phyloP scores from a whole-genome alignment of 2,888 invertebrate genomes.

The Teleiodes luculella region DNA sequence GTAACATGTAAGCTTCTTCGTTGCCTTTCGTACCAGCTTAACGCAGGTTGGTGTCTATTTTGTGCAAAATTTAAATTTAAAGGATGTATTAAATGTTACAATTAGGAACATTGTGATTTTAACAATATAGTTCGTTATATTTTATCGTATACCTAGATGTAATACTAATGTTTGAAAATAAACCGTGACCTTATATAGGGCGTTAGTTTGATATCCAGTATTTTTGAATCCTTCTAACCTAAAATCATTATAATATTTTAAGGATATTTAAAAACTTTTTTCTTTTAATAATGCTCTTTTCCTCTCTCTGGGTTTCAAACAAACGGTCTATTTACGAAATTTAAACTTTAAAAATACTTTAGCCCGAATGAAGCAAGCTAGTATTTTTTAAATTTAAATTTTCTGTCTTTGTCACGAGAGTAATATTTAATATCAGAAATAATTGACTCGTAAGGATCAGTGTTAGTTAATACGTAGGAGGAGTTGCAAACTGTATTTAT shows the following conservation, averaged over 20 bases:
- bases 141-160: constrained; percentile 61
- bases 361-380: neutral
- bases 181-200: neutral
- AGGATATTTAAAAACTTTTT: no score
- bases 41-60: constrained; percentile 61
- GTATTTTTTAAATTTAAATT: neutral
- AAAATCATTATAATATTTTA: no score
- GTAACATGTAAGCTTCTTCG: constrained; percentile 33
- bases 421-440: constrained; percentile 64
- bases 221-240: no score
- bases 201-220: neutral
- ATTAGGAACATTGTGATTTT: constrained; percentile 77
- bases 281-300: no score
- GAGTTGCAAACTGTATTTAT: constrained; percentile 58
- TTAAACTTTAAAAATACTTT: neutral
- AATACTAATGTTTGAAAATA: constrained; percentile 58
- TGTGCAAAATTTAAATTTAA: constrained; percentile 55
- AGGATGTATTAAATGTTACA: constrained; percentile 57
- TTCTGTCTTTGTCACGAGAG: neutral
- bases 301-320: no score
- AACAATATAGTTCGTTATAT: constrained; percentile 70
- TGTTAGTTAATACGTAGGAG: constrained; percentile 60
- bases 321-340: no score
- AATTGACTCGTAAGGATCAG: constrained; percentile 51
- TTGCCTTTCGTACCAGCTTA: constrained; percentile 21